Conservation (phyloP, 1,140 invertebrate genomes). For the Drosophila parabipectinata region DNA sequence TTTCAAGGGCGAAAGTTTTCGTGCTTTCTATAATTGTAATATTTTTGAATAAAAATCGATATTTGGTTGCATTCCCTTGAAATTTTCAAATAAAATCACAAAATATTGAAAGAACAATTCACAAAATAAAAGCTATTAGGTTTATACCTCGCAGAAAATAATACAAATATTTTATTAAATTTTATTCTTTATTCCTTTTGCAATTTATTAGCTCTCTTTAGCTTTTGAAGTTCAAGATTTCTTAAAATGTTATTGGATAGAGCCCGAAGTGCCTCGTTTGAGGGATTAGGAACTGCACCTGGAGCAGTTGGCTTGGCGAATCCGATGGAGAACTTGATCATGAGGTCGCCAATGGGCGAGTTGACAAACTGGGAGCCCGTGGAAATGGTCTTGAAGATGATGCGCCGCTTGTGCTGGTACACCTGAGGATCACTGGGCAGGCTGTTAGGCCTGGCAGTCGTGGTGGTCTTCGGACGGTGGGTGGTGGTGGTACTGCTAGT, state of each 20-base stretch:
- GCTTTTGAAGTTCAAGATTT: conserved; percentile 56
- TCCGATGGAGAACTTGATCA: conserved; percentile 79
- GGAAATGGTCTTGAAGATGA: conserved; percentile 76
- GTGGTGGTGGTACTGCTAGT: background rate
- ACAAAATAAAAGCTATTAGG: background rate
- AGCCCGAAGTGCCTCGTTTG: conserved; percentile 47
- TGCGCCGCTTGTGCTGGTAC: conserved; percentile 72
- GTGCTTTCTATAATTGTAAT: no score
- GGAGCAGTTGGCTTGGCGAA: conserved; percentile 57
- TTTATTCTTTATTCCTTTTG: conserved; percentile 35
- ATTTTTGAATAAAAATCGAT: no score
- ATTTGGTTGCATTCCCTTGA: no score
- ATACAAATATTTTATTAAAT: background rate
- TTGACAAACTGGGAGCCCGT: conserved; percentile 73
- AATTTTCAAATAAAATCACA: no score
- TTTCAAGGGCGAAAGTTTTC: background rate
- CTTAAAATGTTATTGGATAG: conserved; percentile 59
- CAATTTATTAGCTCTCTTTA: conserved; percentile 39
- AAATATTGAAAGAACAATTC: no score
- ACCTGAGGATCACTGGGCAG: conserved; percentile 52
- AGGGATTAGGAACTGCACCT: conserved; percentile 8
- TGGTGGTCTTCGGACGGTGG: conserved; percentile 13
- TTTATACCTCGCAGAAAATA: background rate
- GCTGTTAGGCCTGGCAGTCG: conserved; percentile 14
- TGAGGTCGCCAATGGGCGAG: conserved; percentile 73